phyloP scores from a whole-genome alignment of 2,797 vertebrate species.

The Oreochromis mossambicus region DNA sequence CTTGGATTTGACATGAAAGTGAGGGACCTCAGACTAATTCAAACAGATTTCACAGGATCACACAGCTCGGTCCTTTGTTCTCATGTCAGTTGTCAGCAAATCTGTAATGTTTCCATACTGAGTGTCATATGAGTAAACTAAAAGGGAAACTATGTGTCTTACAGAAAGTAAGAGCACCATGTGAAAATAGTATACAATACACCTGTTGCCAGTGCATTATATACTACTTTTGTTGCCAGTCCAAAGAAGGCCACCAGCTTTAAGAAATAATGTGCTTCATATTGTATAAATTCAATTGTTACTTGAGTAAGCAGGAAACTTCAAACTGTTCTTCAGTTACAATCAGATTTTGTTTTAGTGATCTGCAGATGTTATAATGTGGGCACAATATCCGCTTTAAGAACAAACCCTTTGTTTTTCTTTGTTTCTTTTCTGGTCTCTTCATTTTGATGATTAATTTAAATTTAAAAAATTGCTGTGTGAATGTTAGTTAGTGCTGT shows the following conservation, averaged over 20 bases:
- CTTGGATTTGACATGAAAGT: background rate
- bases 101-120: background rate
- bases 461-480: background rate
- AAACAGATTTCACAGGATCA: background rate
- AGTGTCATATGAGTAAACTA: background rate
- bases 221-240: background rate
- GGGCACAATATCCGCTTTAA: background rate
- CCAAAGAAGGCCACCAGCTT: background rate
- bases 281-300: background rate
- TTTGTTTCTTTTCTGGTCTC: background rate
- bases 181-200: background rate
- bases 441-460: background rate
- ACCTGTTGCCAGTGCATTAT: background rate
- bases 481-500: background rate
- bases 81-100: background rate
- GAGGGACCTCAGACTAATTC: background rate
- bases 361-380: background rate
- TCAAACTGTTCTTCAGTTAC: background rate
- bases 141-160: too few species aligned
- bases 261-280: background rate
- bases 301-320: background rate
- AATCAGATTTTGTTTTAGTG: background rate
- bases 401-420: background rate
- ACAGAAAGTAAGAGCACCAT: background rate
- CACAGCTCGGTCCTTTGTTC: background rate